Conservation (phyloP, 2,113 vertebrate species). For the Hemiprocne comata region DNA sequence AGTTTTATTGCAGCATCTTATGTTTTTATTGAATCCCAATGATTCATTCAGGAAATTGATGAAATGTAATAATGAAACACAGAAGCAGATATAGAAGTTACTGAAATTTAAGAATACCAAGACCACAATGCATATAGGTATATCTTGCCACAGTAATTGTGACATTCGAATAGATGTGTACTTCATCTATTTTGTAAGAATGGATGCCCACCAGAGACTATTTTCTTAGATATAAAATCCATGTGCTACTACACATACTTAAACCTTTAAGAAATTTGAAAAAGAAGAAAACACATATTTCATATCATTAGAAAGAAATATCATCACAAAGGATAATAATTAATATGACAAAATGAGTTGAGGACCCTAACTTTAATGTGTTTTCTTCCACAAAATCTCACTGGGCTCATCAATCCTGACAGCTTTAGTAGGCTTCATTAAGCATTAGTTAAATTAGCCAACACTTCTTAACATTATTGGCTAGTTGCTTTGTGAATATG, state of each 20-base stretch:
- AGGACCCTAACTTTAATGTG: constrained; percentile 62
- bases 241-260: neutral
- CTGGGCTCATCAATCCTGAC: constrained; percentile 71
- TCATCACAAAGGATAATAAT: constrained; percentile 20
- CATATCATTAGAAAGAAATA: neutral
- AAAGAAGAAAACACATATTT: neutral
- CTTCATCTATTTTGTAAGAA: neutral
- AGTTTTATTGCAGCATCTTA: neutral
- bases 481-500: constrained; percentile 77
- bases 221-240: neutral
- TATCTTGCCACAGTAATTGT: neutral
- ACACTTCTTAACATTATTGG: constrained; percentile 77
- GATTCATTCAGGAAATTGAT: neutral
- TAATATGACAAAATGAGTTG: constrained; percentile 61
- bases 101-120: neutral
- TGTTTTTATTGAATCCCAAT: neutral
- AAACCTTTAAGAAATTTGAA: neutral
- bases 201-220: neutral
- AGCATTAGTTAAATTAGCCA: constrained; percentile 79
- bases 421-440: constrained; percentile 72
- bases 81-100: neutral
- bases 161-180: neutral
- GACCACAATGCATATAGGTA: neutral
- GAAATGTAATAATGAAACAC: neutral
- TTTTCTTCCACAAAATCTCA: constrained; percentile 61